Conservation (phyloP, 2,113 vertebrate species). For the Dipodomys stephensi region DNA sequence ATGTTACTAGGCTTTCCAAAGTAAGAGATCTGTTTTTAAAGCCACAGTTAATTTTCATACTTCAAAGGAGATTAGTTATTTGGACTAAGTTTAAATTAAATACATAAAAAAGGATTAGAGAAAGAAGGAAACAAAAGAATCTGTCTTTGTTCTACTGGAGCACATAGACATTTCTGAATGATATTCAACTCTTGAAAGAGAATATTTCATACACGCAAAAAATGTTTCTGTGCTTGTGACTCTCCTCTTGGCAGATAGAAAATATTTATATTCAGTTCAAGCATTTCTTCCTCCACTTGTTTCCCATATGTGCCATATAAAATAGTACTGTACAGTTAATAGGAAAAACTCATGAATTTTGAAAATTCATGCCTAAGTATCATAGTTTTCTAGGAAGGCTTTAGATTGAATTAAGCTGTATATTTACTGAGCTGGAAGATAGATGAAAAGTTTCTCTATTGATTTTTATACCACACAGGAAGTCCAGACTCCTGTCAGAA, state of each 20-base stretch:
- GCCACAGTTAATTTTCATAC: not conserved
- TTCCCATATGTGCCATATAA: not conserved
- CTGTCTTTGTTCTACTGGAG: not conserved
- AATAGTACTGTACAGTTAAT: not conserved
- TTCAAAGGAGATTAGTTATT: not conserved
- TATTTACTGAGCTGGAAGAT: not conserved
- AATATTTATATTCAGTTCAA: constrained; percentile 32
- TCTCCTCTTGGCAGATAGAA: constrained; percentile 49
- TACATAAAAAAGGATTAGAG: not conserved
- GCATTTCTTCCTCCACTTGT: constrained; percentile 47
- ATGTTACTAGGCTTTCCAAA: not conserved
- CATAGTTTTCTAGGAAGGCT: not conserved
- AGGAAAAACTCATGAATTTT: constrained; percentile 13
- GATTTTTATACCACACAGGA: not conserved
- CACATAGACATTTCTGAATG: not conserved
- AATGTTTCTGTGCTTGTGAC: constrained; percentile 43
- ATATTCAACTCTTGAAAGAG: not conserved
- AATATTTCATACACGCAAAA: constrained; percentile 48
- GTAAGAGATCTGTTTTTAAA: not conserved
- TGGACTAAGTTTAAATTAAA: constrained; percentile 14
- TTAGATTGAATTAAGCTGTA: not conserved
- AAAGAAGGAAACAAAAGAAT: not conserved
- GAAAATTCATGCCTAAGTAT: not conserved
- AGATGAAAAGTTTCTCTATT: not conserved
- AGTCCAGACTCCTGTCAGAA: not conserved